A percentile compares a stretch with the other conserved stretches of the same genome.
These are phyloP conservation scores for Fragum fragum DNA, from an alignment of 2,888 invertebrate genomes.

Conservation along the genomic window DNA sequence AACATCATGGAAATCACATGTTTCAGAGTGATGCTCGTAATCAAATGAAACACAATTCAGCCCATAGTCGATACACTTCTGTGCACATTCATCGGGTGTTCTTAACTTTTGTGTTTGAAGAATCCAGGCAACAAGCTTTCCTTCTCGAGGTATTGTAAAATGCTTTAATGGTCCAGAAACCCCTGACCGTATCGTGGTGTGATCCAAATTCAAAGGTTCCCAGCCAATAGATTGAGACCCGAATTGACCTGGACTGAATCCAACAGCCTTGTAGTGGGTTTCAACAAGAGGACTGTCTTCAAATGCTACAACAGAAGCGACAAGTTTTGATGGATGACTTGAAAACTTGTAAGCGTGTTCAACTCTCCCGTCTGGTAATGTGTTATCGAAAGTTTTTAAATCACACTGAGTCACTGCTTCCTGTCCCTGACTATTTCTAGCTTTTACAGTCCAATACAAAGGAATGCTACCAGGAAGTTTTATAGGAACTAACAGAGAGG, in stretches of 20 bases:
- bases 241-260: slow-evolving; percentile 70
- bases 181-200: slow-evolving; percentile 48
- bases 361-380: slow-evolving; percentile 77
- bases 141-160: slow-evolving; percentile 68
- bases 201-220: slow-evolving; percentile 55
- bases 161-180: slow-evolving; percentile 50
- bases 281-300: slow-evolving; percentile 74
- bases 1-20: slow-evolving; percentile 72
- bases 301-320: slow-evolving; percentile 71
- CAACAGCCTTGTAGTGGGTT: slow-evolving; percentile 65
- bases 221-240: slow-evolving; percentile 71
- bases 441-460: slow-evolving; percentile 76
- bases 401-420: slow-evolving; percentile 66
- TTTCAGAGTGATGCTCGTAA: slow-evolving; percentile 71
- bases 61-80: slow-evolving; percentile 63
- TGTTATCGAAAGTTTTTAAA: slow-evolving; percentile 76
- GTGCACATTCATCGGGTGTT: slow-evolving; percentile 65
- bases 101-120: slow-evolving; percentile 51
- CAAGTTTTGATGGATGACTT: slow-evolving; percentile 72
- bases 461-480: slow-evolving; percentile 71
- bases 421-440: slow-evolving; percentile 74
- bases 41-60: slow-evolving; percentile 74
- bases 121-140: slow-evolving; percentile 66
- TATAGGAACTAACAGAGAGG: slow-evolving; percentile 61
- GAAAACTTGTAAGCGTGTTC: slow-evolving; percentile 72